Evolutionary conservation across 2,113 vertebrate species (phyloP).

Genomic region (Paramormyrops kingsleyae): DNA sequence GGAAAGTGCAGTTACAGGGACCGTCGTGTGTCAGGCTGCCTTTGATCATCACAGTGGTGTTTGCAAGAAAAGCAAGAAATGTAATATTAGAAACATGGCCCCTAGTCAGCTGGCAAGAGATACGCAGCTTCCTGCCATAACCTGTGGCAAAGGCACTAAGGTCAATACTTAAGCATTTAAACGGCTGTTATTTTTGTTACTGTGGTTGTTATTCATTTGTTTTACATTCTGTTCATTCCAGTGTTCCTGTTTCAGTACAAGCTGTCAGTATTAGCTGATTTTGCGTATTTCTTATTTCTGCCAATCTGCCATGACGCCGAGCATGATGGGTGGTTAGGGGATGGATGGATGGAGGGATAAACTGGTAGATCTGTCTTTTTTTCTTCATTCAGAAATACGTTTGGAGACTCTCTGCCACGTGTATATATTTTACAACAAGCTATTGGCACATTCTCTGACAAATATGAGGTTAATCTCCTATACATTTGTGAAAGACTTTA

Average conservation of each 20-base stretch:
- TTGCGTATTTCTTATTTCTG: background rate
- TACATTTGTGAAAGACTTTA: background rate
- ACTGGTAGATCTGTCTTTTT: background rate
- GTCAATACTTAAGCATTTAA: background rate
- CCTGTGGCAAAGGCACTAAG: background rate
- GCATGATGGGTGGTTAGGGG: background rate
- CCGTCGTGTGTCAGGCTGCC: background rate
- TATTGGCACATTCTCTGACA: background rate
- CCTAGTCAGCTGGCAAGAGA: background rate
- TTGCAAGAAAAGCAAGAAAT: background rate
- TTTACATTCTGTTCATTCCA: background rate
- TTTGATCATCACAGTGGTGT: background rate
- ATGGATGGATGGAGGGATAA: background rate
- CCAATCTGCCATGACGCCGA: background rate
- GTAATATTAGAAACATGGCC: background rate
- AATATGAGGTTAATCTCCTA: background rate
- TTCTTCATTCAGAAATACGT: background rate
- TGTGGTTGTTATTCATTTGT: background rate
- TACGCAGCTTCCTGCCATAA: background rate
- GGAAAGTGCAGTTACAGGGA: background rate
- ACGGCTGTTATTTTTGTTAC: background rate
- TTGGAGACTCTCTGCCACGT: background rate
- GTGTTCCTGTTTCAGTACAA: background rate
- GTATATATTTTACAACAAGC: background rate
- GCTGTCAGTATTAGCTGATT: background rate